These are phyloP conservation scores for Strigops habroptila DNA, from an alignment of 2,113 vertebrate species.

Conservation along the genomic window DNA sequence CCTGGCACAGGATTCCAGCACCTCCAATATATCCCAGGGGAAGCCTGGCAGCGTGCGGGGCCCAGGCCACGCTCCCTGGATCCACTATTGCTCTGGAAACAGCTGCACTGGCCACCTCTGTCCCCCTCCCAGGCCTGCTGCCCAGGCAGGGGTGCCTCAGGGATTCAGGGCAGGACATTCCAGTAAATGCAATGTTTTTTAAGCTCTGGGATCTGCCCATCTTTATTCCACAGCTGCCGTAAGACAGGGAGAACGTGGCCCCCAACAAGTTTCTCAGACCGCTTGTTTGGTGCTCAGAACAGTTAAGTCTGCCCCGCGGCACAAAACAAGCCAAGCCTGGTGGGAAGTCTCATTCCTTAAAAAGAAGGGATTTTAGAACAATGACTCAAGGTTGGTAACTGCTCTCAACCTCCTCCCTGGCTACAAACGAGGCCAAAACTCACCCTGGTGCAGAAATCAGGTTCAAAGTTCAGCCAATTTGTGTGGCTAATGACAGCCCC, in stretches of 20 bases:
- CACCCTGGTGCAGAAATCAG: background rate
- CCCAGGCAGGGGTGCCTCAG: background rate
- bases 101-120: background rate
- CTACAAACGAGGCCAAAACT: background rate
- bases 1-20: fast-evolving
- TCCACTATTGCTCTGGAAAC: background rate
- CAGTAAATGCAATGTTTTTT: background rate
- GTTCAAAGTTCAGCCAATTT: slow-evolving; percentile 15
- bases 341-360: background rate
- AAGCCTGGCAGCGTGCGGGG: fast-evolving
- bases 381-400: background rate
- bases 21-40: background rate
- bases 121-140: background rate
- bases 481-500: background rate
- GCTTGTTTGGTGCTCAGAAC: background rate
- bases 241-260: background rate
- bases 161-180: background rate
- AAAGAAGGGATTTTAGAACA: background rate
- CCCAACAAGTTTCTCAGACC: background rate
- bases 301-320: fast-evolving
- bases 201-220: background rate
- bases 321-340: background rate
- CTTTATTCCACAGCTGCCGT: background rate
- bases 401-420: background rate
- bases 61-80: background rate